A percentile compares a stretch with the other conserved stretches of the same genome.
Conservation (phyloP, 2,888 invertebrate genomes). For the Hypomecis atomaria region DNA sequence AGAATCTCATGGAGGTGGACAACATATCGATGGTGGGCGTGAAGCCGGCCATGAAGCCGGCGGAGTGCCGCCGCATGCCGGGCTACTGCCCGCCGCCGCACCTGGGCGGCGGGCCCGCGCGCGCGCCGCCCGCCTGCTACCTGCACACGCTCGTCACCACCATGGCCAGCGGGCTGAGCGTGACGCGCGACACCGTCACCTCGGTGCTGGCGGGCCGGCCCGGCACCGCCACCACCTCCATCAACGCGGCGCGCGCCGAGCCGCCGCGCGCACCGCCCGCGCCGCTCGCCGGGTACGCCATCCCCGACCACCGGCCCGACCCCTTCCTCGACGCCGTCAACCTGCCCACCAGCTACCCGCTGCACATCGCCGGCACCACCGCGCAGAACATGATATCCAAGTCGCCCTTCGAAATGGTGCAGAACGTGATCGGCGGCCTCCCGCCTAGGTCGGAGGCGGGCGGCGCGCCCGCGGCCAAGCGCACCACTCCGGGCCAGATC, state of each 20-base stretch:
- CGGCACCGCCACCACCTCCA: slow-evolving; percentile 90
- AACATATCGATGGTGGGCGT: slow-evolving; percentile 82
- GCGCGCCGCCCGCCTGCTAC: slow-evolving; percentile 74
- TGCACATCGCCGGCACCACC: slow-evolving; percentile 78
- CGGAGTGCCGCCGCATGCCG: slow-evolving; percentile 72
- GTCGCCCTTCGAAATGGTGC: slow-evolving; percentile 91
- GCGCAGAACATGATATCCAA: slow-evolving; percentile 82
- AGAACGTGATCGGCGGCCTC: slow-evolving; percentile 89
- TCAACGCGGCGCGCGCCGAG: slow-evolving; percentile 85
- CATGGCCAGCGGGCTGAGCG: slow-evolving; percentile 89
- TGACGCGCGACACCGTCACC: slow-evolving; percentile 92
- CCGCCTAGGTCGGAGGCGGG: slow-evolving; percentile 75
- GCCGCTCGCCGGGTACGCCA: slow-evolving; percentile 74
- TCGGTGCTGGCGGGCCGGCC: slow-evolving; percentile 91
- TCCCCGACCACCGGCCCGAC: slow-evolving; percentile 78
- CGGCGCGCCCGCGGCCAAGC: slow-evolving; percentile 57
- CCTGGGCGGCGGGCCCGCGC: slow-evolving; percentile 76
- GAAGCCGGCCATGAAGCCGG: slow-evolving; percentile 65
- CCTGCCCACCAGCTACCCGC: slow-evolving; percentile 74
- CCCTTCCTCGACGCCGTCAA: slow-evolving; percentile 79
- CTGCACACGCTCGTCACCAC: slow-evolving; percentile 77
- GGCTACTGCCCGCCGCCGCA: slow-evolving; percentile 81
- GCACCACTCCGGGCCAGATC: slow-evolving; percentile 86
- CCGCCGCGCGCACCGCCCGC: slow-evolving; percentile 70
- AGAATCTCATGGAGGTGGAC: slow-evolving; percentile 81